Evolutionary conservation across 2,888 invertebrate species (phyloP), one percentile per base, ranked within the genome.

Genomic region (Disparrhopalites patrizii): DNA sequence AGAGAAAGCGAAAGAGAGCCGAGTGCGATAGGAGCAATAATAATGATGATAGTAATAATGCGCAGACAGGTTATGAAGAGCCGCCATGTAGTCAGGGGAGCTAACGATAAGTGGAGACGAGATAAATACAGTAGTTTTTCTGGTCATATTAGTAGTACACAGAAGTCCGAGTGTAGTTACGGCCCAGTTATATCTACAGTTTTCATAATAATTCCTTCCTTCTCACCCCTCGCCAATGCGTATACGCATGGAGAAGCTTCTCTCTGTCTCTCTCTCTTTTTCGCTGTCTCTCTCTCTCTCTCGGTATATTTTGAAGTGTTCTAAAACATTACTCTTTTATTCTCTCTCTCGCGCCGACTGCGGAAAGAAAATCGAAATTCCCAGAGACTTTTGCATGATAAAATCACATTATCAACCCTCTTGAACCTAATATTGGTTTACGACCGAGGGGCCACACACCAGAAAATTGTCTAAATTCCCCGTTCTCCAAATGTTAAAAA

Each of bases 401-500:
- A 56, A 52, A 30, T 62, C 57, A 56, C 56, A 63, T 67, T 67
- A 67, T 67, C 55, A n/a, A 60, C 38, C 28, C 57, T 58, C 50
- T 43, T 62, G 61, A n/a, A n/a, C 54, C 55, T 67, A 67, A 55
- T 67, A 63, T 67, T 67, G 67, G 67, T 67, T 62, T 63, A 58
- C 63, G 31, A 40, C 31, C 51, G 54, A 51, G 31, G 65, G 68
- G 61, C 68, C 68, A 65, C 65, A 68, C 68, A 67, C 61, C 65
- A 65, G 68, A 68, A 68, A 68, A 68, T 68, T 68, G 68, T 60
- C 56, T 47, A 54, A 61, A 68, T 61, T 68, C 65, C 65, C 65
- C 65, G 47, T 58, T 18, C 65, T 64, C 60, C 60, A 58, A 67
- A 64, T 62, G 57, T 58, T 56, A 56, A 62, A 62, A 62, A 67